A percentile compares a stretch with the other conserved stretches of the same genome.
These are phyloP conservation scores for Neodontobutis hainanensis DNA, from an alignment of 2,113 vertebrate genomes.

Conservation along the genomic window DNA sequence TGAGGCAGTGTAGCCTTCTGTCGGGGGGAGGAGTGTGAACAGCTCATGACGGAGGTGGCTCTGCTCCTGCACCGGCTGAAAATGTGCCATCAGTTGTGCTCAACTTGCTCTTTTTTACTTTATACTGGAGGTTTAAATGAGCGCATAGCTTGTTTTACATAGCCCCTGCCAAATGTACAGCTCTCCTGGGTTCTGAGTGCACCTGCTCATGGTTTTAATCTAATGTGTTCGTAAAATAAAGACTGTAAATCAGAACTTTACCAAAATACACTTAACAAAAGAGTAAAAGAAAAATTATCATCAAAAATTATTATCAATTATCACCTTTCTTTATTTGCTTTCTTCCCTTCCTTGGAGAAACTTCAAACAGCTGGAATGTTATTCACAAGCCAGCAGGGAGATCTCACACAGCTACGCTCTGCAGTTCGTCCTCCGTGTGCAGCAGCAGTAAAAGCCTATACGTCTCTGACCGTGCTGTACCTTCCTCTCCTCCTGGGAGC, in stretches of 20 bases:
- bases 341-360: constrained; percentile 33
- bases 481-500: constrained; percentile 51
- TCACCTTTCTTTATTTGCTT: constrained; percentile 45
- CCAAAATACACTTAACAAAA: constrained; percentile 18
- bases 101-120: no score
- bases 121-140: no score
- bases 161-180: neutral
- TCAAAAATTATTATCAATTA: no score
- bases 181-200: neutral
- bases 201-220: neutral
- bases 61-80: no score
- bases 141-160: neutral
- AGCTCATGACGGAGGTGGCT: no score
- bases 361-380: constrained; percentile 33
- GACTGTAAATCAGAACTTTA: neutral
- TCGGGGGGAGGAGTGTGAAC: no score
- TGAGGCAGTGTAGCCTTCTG: no score
- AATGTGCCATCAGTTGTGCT: no score
- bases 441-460: constrained; percentile 28
- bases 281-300: constrained; percentile 8
- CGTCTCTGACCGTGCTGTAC: constrained; percentile 34
- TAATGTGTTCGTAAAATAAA: neutral
- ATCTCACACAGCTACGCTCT: neutral
- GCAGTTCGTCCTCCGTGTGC: constrained; percentile 6
- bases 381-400: constrained; percentile 25